These are phyloP conservation scores for Balaenoptera acutorostrata DNA, from an alignment of 2,113 vertebrate species.

Conservation along the genomic window DNA sequence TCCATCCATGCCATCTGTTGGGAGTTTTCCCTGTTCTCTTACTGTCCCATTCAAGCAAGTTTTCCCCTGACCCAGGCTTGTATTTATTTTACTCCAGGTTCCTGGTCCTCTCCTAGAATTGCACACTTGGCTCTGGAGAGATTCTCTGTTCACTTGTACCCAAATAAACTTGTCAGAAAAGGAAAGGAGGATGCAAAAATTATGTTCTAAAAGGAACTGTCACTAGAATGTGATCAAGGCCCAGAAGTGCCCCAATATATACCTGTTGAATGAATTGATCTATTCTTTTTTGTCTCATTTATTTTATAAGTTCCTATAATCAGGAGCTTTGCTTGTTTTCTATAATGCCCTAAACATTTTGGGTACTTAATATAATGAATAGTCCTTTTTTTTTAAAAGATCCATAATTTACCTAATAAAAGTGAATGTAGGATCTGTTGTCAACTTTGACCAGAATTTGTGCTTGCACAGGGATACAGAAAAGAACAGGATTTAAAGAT, in stretches of 20 bases:
- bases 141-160: background rate
- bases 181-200: slow-evolving; percentile 2
- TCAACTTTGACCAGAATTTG: slow-evolving; percentile 25
- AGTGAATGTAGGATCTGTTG: background rate
- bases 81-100: background rate
- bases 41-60: background rate
- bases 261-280: background rate
- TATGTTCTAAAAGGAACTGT: background rate
- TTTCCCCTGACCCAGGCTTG: background rate
- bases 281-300: slow-evolving; percentile 37
- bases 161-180: background rate
- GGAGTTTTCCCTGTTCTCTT: background rate
- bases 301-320: background rate
- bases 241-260: background rate
- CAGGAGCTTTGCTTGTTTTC: slow-evolving; percentile 12
- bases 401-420: slow-evolving; percentile 30
- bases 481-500: background rate
- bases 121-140: background rate
- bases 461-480: background rate
- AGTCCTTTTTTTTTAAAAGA: background rate
- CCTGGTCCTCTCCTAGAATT: slow-evolving; percentile 25
- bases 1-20: background rate
- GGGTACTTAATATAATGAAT: background rate
- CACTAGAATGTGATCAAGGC: background rate
- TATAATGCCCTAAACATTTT: background rate